A percentile compares a stretch with the other conserved stretches of the same genome.
Evolutionary conservation across 2,888 invertebrate genomes (phyloP).

Genomic region (Fabriciana adippe): DNA sequence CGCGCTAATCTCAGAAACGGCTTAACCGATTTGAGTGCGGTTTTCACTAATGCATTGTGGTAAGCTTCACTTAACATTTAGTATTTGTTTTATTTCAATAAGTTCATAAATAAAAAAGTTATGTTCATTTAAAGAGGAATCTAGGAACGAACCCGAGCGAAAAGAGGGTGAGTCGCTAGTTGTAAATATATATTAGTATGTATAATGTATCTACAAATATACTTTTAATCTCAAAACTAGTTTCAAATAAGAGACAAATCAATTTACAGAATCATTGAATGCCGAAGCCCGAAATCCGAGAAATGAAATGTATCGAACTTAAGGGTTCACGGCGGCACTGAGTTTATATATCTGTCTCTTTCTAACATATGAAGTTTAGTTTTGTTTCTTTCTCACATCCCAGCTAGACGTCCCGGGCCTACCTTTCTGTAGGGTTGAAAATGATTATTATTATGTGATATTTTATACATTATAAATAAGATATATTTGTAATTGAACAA

Average conservation of each 20-base stretch:
- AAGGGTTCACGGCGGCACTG: slow-evolving; percentile 43
- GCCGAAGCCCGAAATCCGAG: slow-evolving; percentile 50
- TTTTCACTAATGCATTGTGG: no score
- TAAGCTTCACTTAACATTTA: neutral
- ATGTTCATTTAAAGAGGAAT: no score
- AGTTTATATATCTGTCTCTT: slow-evolving; percentile 47
- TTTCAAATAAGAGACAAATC: slow-evolving; percentile 28
- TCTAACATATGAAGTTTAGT: slow-evolving; percentile 46
- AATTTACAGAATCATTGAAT: slow-evolving; percentile 37
- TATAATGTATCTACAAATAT: no score
- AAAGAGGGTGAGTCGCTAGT: no score
- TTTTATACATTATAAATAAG: no score
- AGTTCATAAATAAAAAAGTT: no score
- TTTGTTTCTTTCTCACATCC: slow-evolving; percentile 68
- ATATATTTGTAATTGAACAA: no score
- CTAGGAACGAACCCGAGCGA: no score
- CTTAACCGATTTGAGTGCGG: no score
- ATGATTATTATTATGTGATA: slow-evolving; percentile 6
- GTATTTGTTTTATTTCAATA: neutral
- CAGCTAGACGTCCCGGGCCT: slow-evolving; percentile 74
- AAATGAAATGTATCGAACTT: slow-evolving; percentile 54
- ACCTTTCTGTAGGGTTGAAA: slow-evolving; percentile 56
- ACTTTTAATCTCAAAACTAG: slow-evolving; percentile 11
- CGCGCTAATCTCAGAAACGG: no score
- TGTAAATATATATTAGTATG: neutral